These are phyloP conservation scores for Chymomyza amoena DNA, from an alignment of 2,888 invertebrate genomes.

Conservation along the genomic window DNA sequence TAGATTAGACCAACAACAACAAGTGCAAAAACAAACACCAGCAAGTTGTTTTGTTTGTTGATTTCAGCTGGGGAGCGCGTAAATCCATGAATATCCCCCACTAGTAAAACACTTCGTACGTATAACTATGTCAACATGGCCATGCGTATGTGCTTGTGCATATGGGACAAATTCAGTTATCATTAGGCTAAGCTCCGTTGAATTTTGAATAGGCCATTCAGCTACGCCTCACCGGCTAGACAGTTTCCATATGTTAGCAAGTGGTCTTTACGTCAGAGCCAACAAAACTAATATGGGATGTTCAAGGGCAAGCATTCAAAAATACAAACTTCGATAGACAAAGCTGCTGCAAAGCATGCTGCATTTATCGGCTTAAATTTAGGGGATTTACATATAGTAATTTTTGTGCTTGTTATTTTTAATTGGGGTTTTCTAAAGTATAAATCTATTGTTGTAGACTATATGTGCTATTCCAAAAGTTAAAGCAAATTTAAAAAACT, in stretches of 20 bases:
- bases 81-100: not conserved
- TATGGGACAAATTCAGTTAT: not conserved
- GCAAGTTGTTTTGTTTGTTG: not conserved
- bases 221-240: not conserved
- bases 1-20: not conserved
- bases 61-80: not conserved
- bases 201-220: not conserved
- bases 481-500: too few species aligned
- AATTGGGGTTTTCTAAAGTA: too few species aligned
- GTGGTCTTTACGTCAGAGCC: not conserved
- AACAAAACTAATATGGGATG: not conserved
- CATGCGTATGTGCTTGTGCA: too few species aligned
- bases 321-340: not conserved
- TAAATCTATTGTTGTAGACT: too few species aligned
- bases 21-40: not conserved
- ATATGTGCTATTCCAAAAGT: too few species aligned
- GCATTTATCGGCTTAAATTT: not conserved
- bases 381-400: too few species aligned
- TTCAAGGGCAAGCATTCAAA: not conserved
- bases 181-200: not conserved
- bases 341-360: too few species aligned
- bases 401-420: too few species aligned
- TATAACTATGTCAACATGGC: not conserved
- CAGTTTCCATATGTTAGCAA: not conserved
- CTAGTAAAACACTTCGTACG: not conserved